Evolutionary conservation across 2,113 vertebrate genomes (phyloP).

Genomic region (Brachyhypopomus occidentalis): DNA sequence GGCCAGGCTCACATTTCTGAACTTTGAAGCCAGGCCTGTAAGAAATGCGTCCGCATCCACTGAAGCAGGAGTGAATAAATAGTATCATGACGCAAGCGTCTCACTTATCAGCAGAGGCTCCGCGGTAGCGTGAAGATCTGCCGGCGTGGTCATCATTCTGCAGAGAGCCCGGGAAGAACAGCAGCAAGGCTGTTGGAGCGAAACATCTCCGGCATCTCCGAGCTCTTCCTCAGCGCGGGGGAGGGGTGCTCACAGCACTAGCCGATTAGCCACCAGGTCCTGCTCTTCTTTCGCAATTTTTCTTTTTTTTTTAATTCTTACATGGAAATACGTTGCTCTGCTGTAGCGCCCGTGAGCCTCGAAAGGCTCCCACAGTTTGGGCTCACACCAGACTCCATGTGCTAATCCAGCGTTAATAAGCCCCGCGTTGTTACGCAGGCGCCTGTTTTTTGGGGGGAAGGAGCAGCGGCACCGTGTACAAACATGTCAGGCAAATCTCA

Average conservation of each 20-base stretch:
- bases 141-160: background rate
- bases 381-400: background rate
- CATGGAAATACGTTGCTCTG: background rate
- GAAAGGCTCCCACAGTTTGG: background rate
- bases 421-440: slow-evolving; percentile 19
- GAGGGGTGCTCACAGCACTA: background rate
- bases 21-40: background rate
- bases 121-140: background rate
- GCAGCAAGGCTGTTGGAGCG: background rate
- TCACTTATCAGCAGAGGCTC: background rate
- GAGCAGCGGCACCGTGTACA: background rate
- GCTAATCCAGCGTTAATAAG: slow-evolving; percentile 49
- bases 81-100: background rate
- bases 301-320: background rate
- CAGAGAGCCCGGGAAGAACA: background rate
- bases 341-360: background rate
- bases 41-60: background rate
- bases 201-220: background rate
- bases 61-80: background rate
- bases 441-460: background rate
- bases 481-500: slow-evolving; percentile 18
- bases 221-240: background rate
- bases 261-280: background rate
- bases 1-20: too few relatives aligned
- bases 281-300: background rate